These are phyloP conservation scores for Incurvaria masculella DNA, from an alignment of 2,888 invertebrate species.

Conservation along the genomic window DNA sequence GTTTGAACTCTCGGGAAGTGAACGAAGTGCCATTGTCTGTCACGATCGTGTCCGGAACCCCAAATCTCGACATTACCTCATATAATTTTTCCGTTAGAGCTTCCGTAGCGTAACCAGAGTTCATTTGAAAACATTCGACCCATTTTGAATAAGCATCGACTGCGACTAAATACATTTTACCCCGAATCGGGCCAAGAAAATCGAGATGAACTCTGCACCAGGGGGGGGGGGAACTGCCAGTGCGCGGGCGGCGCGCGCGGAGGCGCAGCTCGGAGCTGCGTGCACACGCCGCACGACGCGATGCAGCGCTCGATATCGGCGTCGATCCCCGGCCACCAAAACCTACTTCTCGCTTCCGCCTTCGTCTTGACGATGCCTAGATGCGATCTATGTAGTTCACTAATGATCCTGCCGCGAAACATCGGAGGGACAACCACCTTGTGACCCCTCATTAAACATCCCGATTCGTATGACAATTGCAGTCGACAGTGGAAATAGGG, in stretches of 20 bases:
- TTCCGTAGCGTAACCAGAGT: conserved; percentile 3
- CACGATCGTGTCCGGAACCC: conserved; percentile 9
- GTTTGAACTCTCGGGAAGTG: conserved; percentile 7
- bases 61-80: conserved; percentile 11
- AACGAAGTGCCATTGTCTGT: conserved; percentile 13
- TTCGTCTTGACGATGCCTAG: conserved; percentile 15
- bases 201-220: conserved; percentile 12
- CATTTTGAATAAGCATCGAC: conserved; percentile 11
- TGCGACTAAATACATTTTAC: conserved; percentile 8
- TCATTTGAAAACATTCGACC: conserved; percentile 15
- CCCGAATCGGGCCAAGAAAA: conserved; percentile 12
- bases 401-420: conserved; percentile 9
- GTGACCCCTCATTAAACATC: conserved; percentile 9
- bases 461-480: conserved; percentile 3
- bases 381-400: too few species aligned
- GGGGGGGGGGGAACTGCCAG: conserved; percentile 9
- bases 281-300: conserved; percentile 9
- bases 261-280: conserved; percentile 6
- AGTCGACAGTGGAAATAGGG: conserved; percentile 3
- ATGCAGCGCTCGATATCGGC: conserved; percentile 11
- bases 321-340: conserved; percentile 14
- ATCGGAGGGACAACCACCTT: conserved; percentile 4
- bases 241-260: conserved; percentile 10
- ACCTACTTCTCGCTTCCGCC: conserved; percentile 7
- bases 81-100: conserved; percentile 6